Percentiles rank a stretch among this genome's conserved stretches.
These are phyloP conservation scores for Ganaspis sp. DNA, from an alignment of 1,140 invertebrate species.

Conservation along the genomic window DNA sequence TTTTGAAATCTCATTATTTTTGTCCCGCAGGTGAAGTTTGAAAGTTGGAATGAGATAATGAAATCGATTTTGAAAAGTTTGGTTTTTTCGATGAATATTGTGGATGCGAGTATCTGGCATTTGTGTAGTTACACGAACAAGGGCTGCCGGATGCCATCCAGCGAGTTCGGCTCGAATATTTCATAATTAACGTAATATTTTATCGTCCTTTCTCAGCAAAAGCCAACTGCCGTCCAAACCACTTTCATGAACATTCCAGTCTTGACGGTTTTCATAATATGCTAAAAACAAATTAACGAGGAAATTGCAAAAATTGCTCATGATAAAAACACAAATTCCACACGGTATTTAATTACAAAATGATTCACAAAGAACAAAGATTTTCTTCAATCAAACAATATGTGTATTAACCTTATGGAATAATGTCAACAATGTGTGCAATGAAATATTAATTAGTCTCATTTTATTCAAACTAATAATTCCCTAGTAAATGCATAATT, in stretches of 20 bases:
- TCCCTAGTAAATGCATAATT: no score
- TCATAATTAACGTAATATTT: conserved; percentile 71
- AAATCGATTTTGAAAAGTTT: not conserved
- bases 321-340: not conserved
- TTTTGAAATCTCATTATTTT: no score
- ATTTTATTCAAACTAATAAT: no score
- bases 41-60: not conserved
- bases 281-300: conserved; percentile 50
- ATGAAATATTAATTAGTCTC: no score
- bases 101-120: not conserved
- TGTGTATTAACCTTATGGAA: no score
- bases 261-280: conserved; percentile 39
- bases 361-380: no score
- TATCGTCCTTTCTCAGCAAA: conserved; percentile 49
- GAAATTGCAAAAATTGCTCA: not conserved
- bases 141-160: conserved; percentile 15
- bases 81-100: not conserved
- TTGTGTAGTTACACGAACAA: not conserved
- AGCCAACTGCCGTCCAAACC: conserved; percentile 47
- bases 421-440: no score
- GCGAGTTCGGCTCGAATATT: conserved; percentile 52
- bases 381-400: no score
- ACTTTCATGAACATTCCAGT: conserved; percentile 64
- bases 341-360: no score
- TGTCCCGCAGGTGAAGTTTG: no score